Percentiles rank a stretch among this genome's conserved stretches.
phyloP scores from a whole-genome alignment of 2,113 vertebrate species.

The Phasianus colchicus region DNA sequence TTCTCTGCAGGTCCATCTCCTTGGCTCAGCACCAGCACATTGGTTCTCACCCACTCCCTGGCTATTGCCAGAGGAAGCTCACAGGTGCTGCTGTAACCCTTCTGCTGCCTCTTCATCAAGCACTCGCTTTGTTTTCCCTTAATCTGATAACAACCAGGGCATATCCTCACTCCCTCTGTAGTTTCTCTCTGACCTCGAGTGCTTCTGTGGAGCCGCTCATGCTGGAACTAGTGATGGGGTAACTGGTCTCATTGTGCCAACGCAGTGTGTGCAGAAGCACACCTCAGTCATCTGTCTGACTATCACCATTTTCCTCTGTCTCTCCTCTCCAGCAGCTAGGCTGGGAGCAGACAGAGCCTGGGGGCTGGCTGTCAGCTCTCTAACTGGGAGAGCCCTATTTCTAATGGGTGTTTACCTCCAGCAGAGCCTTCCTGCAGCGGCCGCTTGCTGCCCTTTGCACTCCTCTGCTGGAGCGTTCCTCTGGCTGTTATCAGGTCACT shows the following conservation, averaged over 20 bases:
- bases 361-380: neutral
- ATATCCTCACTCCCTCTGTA: neutral
- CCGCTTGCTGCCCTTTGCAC: neutral
- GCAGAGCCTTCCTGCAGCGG: neutral
- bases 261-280: neutral
- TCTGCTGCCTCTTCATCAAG: neutral
- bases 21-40: neutral
- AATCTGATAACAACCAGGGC: neutral
- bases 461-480: rapidly evolving
- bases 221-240: rapidly evolving
- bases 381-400: rapidly evolving
- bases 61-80: neutral
- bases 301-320: neutral
- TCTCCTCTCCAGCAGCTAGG: neutral
- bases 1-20: neutral
- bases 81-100: rapidly evolving
- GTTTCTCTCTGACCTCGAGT: neutral
- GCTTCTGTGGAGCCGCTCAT: neutral
- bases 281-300: neutral
- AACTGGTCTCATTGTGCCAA: neutral
- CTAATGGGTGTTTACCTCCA: neutral
- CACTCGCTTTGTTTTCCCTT: neutral
- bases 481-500: neutral
- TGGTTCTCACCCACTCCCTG: neutral
- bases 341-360: neutral